Evolutionary conservation across 2,888 invertebrate species (phyloP), one percentile per base, ranked within the genome.

Genomic region (Phlogophora meticulosa): DNA sequence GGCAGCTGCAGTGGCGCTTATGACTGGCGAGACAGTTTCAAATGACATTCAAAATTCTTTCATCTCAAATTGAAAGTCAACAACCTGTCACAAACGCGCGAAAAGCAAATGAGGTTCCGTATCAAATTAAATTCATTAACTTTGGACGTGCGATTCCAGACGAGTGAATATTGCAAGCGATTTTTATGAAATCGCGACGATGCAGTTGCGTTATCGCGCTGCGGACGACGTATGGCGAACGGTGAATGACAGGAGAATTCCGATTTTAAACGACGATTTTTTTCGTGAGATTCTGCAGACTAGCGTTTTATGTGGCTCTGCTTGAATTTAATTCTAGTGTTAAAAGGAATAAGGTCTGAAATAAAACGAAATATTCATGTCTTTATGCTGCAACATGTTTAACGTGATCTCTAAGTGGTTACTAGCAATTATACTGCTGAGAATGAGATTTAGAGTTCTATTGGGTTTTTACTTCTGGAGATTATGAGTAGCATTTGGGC

Each of bases 141-240:
- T 75, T 75, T 53, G 36, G 36, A 64, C 58, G 51, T 60, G 49
- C 66, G 15, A 40, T 66, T 76, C 56, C 79, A 28, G 17, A 36
- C 52, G 48, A 60, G 53, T 73, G 67, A 75, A 69, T 62, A 67
- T 62, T 69, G 68, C 40, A 72, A 42, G 51, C 59, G 7, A 42
- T 69, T 78, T 81, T 82, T 70, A 69, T 73, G 60, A 70, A 72
- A 74, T 67, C 70, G 51, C 60, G n/a, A 58, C 72, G 72, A 61
- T 63, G 62, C 52, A 63, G 69, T 61, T 34, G 32, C 63, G 71
- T 69, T 82, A 73, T 80, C 80, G 67, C 34, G 43, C 64, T 72
- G 69, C 46, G 72, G 17, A 65, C 69, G 77, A 82, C 80, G 51
- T 71, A 77, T 77, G 60, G 67, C 55, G 45, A 49, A 78, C 45